phyloP scores from a whole-genome alignment of 2,113 vertebrate species.

The Pterocles burchelli region DNA sequence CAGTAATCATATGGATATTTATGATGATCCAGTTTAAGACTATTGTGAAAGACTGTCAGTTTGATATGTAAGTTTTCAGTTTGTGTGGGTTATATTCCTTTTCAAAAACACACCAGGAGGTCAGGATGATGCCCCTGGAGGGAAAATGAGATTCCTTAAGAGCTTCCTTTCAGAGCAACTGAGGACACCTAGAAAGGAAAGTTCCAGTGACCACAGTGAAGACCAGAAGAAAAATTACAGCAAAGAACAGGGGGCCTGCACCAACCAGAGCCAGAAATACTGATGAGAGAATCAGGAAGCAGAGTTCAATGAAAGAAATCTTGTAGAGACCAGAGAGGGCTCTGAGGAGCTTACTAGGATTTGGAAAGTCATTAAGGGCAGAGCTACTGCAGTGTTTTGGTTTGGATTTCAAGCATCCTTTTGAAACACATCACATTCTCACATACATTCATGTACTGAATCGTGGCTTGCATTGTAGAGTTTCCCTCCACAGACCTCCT shows the following conservation, averaged over 20 bases:
- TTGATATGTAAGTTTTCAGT: background rate
- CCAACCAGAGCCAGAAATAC: background rate
- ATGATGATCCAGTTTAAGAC: background rate
- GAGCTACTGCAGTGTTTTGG: background rate
- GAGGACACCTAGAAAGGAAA: background rate
- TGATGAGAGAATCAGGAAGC: background rate
- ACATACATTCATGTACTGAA: background rate
- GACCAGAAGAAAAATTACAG: background rate
- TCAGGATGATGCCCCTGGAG: background rate
- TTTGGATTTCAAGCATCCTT: background rate
- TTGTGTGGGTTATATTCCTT: background rate
- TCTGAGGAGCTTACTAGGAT: background rate
- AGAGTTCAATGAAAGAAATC: background rate
- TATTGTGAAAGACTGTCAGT: background rate
- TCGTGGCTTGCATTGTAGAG: background rate
- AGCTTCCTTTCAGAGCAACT: background rate
- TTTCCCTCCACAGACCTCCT: background rate
- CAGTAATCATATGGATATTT: background rate
- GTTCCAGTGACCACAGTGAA: background rate
- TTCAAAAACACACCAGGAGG: background rate
- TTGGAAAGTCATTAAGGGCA: background rate
- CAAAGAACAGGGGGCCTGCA: background rate
- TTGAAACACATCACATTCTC: background rate
- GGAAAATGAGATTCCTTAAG: background rate
- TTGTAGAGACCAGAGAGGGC: background rate